Evolutionary conservation across 2,113 vertebrate genomes (phyloP).

Genomic region (Cygnus buccinator): DNA sequence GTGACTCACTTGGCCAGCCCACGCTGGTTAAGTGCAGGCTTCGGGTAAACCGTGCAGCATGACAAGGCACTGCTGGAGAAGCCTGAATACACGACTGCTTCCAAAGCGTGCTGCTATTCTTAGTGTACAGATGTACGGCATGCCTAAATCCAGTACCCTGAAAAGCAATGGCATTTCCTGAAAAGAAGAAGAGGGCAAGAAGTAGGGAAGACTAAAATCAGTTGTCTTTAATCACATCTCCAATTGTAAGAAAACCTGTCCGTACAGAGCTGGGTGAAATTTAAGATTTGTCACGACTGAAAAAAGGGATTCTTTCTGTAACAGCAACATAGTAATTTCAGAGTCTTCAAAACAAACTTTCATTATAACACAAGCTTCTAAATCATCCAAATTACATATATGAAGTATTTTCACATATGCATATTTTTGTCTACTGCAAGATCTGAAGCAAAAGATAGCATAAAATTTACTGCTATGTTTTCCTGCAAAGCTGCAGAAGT

Average conservation of each 20-base stretch:
- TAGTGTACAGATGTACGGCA: neutral
- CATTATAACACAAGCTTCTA: neutral
- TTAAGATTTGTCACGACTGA: neutral
- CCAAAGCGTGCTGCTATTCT: slow-evolving; percentile 25
- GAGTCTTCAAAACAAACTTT: neutral
- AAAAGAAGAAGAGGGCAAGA: neutral
- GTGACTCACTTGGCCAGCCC: slow-evolving; percentile 31
- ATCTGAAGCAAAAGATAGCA: neutral
- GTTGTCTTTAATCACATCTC: neutral
- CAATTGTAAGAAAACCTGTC: neutral
- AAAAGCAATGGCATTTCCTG: slow-evolving; percentile 19
- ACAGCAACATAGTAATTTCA: neutral
- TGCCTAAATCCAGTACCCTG: neutral
- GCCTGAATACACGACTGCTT: neutral
- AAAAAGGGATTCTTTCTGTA: neutral
- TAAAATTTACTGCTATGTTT: neutral
- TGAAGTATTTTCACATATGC: neutral
- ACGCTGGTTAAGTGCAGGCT: slow-evolving; percentile 35
- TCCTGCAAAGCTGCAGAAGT: neutral
- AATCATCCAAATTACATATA: neutral
- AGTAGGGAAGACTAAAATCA: neutral
- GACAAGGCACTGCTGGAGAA: neutral
- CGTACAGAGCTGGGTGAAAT: neutral
- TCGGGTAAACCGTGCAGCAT: slow-evolving; percentile 9
- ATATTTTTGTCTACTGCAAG: neutral